A percentile compares a stretch with the other conserved stretches of the same genome.
Conservation (phyloP, 2,113 vertebrate species). For the Rhineura floridana region DNA sequence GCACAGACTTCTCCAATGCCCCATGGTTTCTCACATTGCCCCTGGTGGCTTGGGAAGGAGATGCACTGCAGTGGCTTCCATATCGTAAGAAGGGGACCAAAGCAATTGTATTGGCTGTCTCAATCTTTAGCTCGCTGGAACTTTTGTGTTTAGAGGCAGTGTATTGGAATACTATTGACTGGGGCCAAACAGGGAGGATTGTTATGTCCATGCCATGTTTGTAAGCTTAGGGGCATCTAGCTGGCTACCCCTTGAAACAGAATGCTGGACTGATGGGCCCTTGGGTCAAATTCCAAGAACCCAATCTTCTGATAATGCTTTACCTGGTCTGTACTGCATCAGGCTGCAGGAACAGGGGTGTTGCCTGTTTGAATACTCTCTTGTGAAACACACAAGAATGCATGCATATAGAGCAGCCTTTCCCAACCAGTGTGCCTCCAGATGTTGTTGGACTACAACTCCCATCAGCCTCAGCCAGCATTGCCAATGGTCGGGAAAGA, state of each 20-base stretch:
- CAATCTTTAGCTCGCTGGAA: background rate
- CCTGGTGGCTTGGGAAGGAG: background rate
- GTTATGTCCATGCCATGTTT: background rate
- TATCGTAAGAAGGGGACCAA: too few relatives aligned
- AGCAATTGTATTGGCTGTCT: too few relatives aligned
- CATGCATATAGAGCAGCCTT: background rate
- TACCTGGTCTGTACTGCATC: background rate
- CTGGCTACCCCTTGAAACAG: background rate
- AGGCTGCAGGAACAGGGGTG: background rate
- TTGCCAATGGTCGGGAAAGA: too few relatives aligned
- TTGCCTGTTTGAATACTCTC: background rate
- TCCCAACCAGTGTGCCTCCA: too few relatives aligned
- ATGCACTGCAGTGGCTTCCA: too few relatives aligned
- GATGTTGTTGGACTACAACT: too few relatives aligned
- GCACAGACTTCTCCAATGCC: too few relatives aligned
- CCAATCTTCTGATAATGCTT: background rate
- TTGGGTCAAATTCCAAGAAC: background rate
- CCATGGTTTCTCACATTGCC: background rate
- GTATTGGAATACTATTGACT: background rate
- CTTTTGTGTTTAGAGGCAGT: background rate
- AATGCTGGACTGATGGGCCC: background rate
- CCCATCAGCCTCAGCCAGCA: too few relatives aligned
- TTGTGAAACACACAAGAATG: background rate
- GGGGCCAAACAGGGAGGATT: background rate
- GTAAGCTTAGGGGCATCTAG: background rate